Base-by-base conservation (phyloP, 30 jellyfish, hydroid and myxozoan genomes). In the Morbakka virulenta region DNA sequence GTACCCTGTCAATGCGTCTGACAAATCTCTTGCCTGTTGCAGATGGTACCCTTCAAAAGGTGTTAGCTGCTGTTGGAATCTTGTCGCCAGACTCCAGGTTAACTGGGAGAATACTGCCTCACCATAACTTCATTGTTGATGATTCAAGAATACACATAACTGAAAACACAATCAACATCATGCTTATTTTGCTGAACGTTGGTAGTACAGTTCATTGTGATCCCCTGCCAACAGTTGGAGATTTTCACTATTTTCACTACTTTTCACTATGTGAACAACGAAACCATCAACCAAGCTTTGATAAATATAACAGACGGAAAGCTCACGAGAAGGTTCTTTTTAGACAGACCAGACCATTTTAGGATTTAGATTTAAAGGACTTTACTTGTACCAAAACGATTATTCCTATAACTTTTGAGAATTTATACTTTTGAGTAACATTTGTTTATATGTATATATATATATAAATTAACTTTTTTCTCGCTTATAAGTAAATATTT, bases 191-290 rank as follows among this genome's bases (percentile, higher is more conserved):
- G 76, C 53, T 51, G 52, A 73, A 31, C 62, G 79, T 74, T 73
- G 85, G 17, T 73, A 75, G 79, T 14, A 73, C 85, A 73, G 85
- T 75, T 73, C 62, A 52, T 51, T 73, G 52, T 73, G 85, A 73
- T 73, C 85, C 79, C 57, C 61, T 74, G 75, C 85, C 85, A 73
- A 75, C 77, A 32, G 57, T 73, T 73, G 85, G 35, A 41, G 76
- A 73, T 41, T 49, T 73, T 51, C 79, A n/a, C n/a, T n/a, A n/a
- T n/a, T n/a, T n/a, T n/a, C 82, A 70, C n/a, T 33, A 36, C 28
- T 48, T 73, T 73, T 73, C 79, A 51, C 76, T 62, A 32, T 62
- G 62, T 73, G 85, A 73, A 75, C 87, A 47, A 76, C 78, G 80
- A 76, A 72, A 35, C 79, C 87, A 21, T 73, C 61, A 73, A 73